Conservation (phyloP, 2,113 vertebrate genomes). For the Ophthalmolycus amberensis region DNA sequence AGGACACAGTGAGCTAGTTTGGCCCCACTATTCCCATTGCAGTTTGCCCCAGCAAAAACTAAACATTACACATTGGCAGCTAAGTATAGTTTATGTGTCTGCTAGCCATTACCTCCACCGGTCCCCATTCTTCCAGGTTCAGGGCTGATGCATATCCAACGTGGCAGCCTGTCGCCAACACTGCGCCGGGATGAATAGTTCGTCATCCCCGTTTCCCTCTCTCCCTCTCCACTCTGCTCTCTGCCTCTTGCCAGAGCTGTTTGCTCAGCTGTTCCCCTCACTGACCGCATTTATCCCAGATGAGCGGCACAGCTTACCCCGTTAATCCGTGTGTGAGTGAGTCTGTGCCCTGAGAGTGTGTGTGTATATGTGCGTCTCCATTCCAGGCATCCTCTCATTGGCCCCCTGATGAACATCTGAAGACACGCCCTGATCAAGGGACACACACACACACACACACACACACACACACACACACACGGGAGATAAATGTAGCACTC, state of each 20-base stretch:
- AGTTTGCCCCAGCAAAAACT: neutral
- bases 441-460: slow-evolving; percentile 14
- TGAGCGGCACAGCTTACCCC: slow-evolving; percentile 73
- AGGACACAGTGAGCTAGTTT: slow-evolving; percentile 5
- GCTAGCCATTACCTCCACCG: slow-evolving; percentile 60
- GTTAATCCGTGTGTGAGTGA: slow-evolving; percentile 72
- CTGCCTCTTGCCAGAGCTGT: slow-evolving; percentile 70
- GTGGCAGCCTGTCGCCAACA: slow-evolving; percentile 71
- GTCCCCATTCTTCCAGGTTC: slow-evolving; percentile 57
- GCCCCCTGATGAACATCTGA: slow-evolving; percentile 59
- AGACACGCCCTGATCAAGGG: slow-evolving; percentile 65
- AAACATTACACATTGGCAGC: neutral
- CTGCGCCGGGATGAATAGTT: slow-evolving; percentile 66
- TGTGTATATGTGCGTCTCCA: slow-evolving; percentile 42
- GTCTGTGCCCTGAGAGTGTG: slow-evolving; percentile 34
- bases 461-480: neutral
- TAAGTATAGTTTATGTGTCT: slow-evolving; percentile 1
- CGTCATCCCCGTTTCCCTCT: slow-evolving; percentile 64
- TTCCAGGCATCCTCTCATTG: slow-evolving; percentile 59
- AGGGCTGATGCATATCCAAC: slow-evolving; percentile 75
- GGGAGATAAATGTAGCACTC: slow-evolving; percentile 17
- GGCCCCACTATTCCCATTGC: neutral
- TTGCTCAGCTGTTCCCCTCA: slow-evolving; percentile 78
- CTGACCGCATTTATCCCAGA: slow-evolving; percentile 81
- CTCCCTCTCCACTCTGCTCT: slow-evolving; percentile 55